Evolutionary conservation across 2,797 vertebrate genomes (phyloP).

Genomic region (Danio jaintianensis): DNA sequence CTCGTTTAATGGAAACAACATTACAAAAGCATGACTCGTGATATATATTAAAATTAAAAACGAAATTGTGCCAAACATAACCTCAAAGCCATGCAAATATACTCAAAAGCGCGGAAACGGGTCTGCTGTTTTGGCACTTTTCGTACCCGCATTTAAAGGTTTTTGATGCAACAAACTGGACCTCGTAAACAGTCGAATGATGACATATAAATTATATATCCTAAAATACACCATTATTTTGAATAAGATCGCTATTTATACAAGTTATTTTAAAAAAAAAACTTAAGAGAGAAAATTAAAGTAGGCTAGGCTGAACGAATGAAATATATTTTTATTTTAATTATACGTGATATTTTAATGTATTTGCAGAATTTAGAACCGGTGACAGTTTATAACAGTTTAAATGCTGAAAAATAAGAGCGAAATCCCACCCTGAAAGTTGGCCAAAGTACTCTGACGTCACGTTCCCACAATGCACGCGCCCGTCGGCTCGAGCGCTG

Average conservation of each 20-base stretch:
- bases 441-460: conserved; percentile 77
- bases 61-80: neutral
- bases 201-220: neutral
- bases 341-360: too few species aligned
- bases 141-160: neutral
- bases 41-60: neutral
- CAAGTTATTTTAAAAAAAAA: neutral
- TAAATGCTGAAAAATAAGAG: conserved; percentile 23
- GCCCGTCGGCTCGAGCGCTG: conserved; percentile 83
- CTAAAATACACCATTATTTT: neutral
- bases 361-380: too few species aligned
- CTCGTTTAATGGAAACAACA: neutral
- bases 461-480: conserved; percentile 93
- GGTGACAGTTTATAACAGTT: neutral
- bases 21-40: neutral
- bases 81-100: neutral
- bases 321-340: neutral
- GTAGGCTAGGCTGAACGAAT: neutral
- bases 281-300: too few species aligned
- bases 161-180: neutral
- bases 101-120: neutral
- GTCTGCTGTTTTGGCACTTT: neutral
- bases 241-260: neutral
- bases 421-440: conserved; percentile 62
- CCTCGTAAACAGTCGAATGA: neutral